These are phyloP conservation scores for Corythoichthys haematopterus DNA, from an alignment of 2,113 vertebrate species.

Conservation along the genomic window DNA sequence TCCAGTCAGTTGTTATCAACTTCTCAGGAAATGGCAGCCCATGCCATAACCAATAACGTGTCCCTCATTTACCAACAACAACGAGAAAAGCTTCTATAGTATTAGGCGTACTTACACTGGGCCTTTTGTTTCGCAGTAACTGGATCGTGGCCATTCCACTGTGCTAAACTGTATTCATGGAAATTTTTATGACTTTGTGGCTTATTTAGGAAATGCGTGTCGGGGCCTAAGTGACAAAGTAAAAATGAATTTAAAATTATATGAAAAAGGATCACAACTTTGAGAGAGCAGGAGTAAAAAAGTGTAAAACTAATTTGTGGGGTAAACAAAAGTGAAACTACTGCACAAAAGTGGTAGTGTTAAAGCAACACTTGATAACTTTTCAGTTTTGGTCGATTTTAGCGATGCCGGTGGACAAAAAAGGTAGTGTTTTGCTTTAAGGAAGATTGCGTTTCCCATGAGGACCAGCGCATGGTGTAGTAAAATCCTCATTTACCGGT, in stretches of 20 bases:
- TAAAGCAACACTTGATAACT: no score
- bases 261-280: neutral
- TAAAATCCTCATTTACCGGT: no score
- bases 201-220: neutral
- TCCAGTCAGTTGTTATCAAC: conserved; percentile 35
- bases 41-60: conserved; percentile 32
- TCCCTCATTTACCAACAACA: neutral
- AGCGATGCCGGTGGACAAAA: no score
- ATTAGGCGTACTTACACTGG: neutral
- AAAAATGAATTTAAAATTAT: neutral
- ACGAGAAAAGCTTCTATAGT: conserved; percentile 9
- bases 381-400: no score
- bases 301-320: no score
- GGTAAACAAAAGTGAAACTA: neutral
- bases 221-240: neutral
- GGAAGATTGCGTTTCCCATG: no score
- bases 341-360: neutral
- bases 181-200: neutral
- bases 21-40: conserved; percentile 69
- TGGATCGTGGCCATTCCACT: neutral
- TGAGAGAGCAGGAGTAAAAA: neutral
- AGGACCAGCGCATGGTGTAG: no score
- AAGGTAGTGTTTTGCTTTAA: no score
- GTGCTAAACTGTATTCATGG: neutral
- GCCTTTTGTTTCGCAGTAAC: neutral